Conservation (phyloP, 2,797 vertebrate genomes). For the Scolopax rusticola region DNA sequence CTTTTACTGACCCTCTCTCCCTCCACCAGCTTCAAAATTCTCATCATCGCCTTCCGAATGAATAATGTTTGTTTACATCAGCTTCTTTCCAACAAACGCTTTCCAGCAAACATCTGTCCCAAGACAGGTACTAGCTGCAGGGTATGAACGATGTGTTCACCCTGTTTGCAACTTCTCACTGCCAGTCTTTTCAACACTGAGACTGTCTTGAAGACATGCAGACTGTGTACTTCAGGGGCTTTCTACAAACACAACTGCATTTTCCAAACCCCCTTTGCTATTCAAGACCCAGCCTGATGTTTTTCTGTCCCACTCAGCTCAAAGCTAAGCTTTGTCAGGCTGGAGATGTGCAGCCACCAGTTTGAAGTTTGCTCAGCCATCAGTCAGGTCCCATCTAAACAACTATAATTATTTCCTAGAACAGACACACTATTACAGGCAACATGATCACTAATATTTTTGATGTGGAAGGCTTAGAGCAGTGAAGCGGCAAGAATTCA, state of each 20-base stretch:
- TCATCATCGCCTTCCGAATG: background rate
- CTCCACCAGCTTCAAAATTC: constrained; percentile 4
- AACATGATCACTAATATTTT: background rate
- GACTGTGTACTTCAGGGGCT: background rate
- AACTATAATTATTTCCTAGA: background rate
- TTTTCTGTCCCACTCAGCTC: background rate
- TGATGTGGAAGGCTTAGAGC: background rate
- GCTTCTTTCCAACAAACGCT: constrained; percentile 4
- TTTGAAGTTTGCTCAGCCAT: background rate
- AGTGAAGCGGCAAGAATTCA: background rate
- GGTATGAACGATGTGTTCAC: background rate
- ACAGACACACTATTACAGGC: background rate
- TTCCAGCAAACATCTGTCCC: constrained; percentile 45
- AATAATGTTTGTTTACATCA: constrained; percentile 50
- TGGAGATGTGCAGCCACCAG: background rate
- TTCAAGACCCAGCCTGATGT: background rate
- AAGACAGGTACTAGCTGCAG: constrained; percentile 1
- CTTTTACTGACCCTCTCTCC: constrained; percentile 42
- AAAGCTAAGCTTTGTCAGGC: background rate
- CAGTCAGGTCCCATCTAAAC: background rate
- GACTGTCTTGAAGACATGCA: background rate
- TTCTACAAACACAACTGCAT: background rate
- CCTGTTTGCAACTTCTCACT: background rate
- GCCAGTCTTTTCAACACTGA: background rate
- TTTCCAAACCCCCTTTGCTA: background rate